Conservation (phyloP, 2,888 invertebrate genomes). For the Microctonus brassicae region DNA sequence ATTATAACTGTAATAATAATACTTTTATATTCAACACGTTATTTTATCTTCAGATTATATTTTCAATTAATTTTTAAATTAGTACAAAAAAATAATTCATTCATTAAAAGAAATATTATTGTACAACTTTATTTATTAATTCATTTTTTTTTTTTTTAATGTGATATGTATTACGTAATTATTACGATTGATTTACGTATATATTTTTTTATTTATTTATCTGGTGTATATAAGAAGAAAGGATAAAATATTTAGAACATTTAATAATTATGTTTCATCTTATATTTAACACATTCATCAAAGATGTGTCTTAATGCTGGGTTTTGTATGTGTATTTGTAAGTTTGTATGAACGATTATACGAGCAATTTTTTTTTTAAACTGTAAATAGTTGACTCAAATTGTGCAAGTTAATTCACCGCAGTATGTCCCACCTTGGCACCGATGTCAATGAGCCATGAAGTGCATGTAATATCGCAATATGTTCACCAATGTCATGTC, state of each 20-base stretch:
- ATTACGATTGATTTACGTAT: too few species aligned
- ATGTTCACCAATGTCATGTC: conserved; percentile 5
- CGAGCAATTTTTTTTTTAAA: conserved; percentile 6
- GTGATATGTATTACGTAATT: too few species aligned
- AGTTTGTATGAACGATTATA: conserved; percentile 26
- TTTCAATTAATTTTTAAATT: too few species aligned
- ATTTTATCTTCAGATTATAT: too few species aligned
- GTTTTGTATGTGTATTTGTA: neutral
- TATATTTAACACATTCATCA: neutral
- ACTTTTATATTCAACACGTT: too few species aligned
- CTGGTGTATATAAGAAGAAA: neutral
- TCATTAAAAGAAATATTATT: too few species aligned
- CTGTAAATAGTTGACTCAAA: neutral
- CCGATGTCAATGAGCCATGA: conserved; percentile 65
- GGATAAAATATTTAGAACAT: neutral
- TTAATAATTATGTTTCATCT: neutral
- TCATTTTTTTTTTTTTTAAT: too few species aligned
- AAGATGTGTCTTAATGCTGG: neutral
- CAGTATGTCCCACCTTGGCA: conserved; percentile 62
- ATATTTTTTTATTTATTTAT: neutral
- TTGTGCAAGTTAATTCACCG: conserved; percentile 1
- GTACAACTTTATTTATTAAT: too few species aligned
- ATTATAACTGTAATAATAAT: too few species aligned
- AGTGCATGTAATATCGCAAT: conserved; percentile 52
- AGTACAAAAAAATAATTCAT: too few species aligned